Evolutionary conservation across 2,797 vertebrate genomes (phyloP).

Genomic region (Pampus argenteus): DNA sequence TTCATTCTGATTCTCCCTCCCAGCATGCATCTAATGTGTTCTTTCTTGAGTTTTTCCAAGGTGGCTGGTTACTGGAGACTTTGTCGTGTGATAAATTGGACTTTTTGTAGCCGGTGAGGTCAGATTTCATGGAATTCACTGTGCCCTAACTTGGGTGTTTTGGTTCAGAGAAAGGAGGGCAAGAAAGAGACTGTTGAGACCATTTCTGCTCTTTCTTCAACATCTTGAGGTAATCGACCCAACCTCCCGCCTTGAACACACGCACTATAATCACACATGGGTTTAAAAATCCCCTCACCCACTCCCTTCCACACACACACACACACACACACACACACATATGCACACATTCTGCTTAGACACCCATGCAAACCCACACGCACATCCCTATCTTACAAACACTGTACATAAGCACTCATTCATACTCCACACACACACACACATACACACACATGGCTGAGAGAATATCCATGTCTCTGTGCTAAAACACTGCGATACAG

Average conservation of each 20-base stretch:
- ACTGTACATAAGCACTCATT: slow-evolving; percentile 46
- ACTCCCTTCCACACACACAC: background rate
- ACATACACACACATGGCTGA: slow-evolving; percentile 28
- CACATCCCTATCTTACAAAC: slow-evolving; percentile 44
- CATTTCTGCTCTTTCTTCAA: slow-evolving; percentile 71
- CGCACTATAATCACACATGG: slow-evolving; percentile 57
- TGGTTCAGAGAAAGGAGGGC: slow-evolving; percentile 31
- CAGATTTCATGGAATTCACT: slow-evolving; percentile 54
- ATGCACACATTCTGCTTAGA: slow-evolving; percentile 38
- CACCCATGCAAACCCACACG: slow-evolving; percentile 50
- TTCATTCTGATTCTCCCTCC: slow-evolving; percentile 19
- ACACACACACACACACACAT: slow-evolving; percentile 34
- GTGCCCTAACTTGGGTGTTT: slow-evolving; percentile 54
- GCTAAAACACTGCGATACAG: slow-evolving; percentile 71
- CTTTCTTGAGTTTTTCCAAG: slow-evolving; percentile 7
- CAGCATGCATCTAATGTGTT: background rate
- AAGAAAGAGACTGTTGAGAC: slow-evolving; percentile 48
- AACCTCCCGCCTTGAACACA: slow-evolving; percentile 57
- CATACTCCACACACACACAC: slow-evolving; percentile 26
- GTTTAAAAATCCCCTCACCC: slow-evolving; percentile 63
- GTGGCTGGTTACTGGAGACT: slow-evolving; percentile 27
- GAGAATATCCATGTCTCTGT: slow-evolving; percentile 73
- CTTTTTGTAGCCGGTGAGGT: slow-evolving; percentile 39
- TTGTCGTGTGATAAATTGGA: slow-evolving; percentile 43
- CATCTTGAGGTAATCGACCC: slow-evolving; percentile 83